These are phyloP conservation scores for Notothenia coriiceps DNA, from an alignment of 2,113 vertebrate genomes.

Conservation along the genomic window DNA sequence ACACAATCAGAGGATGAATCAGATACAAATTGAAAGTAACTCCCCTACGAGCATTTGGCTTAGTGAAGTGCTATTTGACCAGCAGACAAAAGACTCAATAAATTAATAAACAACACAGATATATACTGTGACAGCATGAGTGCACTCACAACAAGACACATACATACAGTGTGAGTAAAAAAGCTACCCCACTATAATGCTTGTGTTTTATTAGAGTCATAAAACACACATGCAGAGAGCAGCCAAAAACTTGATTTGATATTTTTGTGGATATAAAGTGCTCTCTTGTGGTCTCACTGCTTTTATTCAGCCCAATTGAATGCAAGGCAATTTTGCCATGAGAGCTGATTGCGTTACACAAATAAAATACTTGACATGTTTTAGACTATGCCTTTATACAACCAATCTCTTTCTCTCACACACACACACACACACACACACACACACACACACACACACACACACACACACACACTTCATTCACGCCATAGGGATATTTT, in stretches of 20 bases:
- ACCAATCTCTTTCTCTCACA: background rate
- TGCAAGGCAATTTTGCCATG: conserved; percentile 23
- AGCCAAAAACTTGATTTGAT: conserved; percentile 64
- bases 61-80: conserved; percentile 22
- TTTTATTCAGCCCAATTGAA: conserved; percentile 44
- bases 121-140: conserved; percentile 24
- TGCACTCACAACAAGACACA: conserved; percentile 21
- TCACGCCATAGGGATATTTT: too few species aligned
- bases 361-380: conserved; percentile 39
- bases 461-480: too few species aligned
- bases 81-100: conserved; percentile 55
- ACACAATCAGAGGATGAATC: background rate
- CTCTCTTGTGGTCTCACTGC: conserved; percentile 44
- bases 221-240: conserved; percentile 36
- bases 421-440: background rate
- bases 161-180: conserved; percentile 7
- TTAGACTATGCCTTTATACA: conserved; percentile 17
- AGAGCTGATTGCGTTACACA: conserved; percentile 23
- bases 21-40: conserved; percentile 29
- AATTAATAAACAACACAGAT: conserved; percentile 57
- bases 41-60: conserved; percentile 32
- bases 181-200: conserved; percentile 33
- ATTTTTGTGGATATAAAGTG: conserved; percentile 57
- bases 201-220: conserved; percentile 60
- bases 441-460: background rate